phyloP scores from a whole-genome alignment of 1,140 invertebrate species.

The Lepeophtheirus salmonis region DNA sequence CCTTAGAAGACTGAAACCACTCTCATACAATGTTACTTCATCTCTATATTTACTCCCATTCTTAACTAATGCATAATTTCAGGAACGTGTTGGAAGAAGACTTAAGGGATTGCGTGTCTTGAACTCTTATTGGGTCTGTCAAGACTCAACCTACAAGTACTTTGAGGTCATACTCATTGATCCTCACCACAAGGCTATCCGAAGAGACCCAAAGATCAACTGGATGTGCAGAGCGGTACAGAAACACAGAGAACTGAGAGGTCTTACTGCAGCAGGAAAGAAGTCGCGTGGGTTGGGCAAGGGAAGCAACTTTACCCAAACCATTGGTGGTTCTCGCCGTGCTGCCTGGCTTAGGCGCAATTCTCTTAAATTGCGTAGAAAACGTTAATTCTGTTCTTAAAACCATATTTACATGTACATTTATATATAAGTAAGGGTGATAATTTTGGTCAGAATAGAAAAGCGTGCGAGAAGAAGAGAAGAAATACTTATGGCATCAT shows the following conservation, averaged over 20 bases:
- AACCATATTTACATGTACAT: too few relatives aligned
- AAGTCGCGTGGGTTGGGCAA: slow-evolving; percentile 57
- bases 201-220: slow-evolving; percentile 83
- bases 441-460: too few relatives aligned
- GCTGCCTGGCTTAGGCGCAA: slow-evolving; percentile 86
- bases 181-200: slow-evolving; percentile 85
- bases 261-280: slow-evolving; percentile 80
- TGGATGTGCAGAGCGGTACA: slow-evolving; percentile 97
- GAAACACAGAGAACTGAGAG: slow-evolving; percentile 94
- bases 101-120: slow-evolving; percentile 78
- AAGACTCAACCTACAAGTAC: slow-evolving; percentile 97
- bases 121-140: slow-evolving; percentile 97
- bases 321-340: slow-evolving; percentile 81
- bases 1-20: slow-evolving; percentile 27
- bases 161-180: slow-evolving; percentile 91
- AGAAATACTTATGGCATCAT: too few relatives aligned
- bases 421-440: too few relatives aligned
- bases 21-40: too few relatives aligned
- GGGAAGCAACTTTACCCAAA: slow-evolving; percentile 81
- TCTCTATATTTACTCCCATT: too few relatives aligned
- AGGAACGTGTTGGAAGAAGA: slow-evolving; percentile 85
- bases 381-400: too few relatives aligned
- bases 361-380: slow-evolving; percentile 74
- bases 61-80: too few relatives aligned
- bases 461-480: too few relatives aligned